These are phyloP conservation scores for Catharus fuscescens DNA, from an alignment of 2,113 vertebrate genomes.

Conservation along the genomic window DNA sequence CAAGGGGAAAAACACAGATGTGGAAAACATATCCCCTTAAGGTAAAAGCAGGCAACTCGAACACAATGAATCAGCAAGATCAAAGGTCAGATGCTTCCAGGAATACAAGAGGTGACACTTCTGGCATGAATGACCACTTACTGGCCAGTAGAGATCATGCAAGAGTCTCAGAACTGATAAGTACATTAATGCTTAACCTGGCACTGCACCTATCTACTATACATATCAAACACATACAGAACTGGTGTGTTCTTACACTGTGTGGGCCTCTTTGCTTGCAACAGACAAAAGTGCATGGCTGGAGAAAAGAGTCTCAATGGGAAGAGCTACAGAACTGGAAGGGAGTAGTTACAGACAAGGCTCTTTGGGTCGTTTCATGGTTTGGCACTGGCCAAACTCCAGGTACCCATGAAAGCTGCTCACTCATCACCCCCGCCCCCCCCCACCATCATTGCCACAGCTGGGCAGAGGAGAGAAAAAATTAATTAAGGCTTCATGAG, in stretches of 20 bases:
- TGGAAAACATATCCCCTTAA: background rate
- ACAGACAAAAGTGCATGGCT: background rate
- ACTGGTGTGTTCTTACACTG: background rate
- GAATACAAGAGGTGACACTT: background rate
- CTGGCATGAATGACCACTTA: background rate
- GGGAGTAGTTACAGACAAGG: background rate
- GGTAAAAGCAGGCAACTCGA: background rate
- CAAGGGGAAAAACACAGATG: background rate
- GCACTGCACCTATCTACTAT: accelerated
- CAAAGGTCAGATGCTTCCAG: background rate
- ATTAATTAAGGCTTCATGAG: too few species aligned
- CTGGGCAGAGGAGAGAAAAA: background rate
- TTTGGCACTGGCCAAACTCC: background rate
- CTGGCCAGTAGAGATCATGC: background rate
- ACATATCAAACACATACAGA: background rate
- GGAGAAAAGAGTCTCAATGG: background rate
- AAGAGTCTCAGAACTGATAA: background rate
- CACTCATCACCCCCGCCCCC: accelerated
- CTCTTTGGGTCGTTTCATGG: background rate
- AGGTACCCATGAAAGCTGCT: background rate
- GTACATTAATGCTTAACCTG: background rate
- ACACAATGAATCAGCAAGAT: background rate
- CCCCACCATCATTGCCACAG: too few species aligned
- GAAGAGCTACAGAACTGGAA: background rate
- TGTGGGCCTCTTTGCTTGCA: background rate